phyloP scores from a whole-genome alignment of 2,113 vertebrate genomes.

The Sylvilagus bachmani region DNA sequence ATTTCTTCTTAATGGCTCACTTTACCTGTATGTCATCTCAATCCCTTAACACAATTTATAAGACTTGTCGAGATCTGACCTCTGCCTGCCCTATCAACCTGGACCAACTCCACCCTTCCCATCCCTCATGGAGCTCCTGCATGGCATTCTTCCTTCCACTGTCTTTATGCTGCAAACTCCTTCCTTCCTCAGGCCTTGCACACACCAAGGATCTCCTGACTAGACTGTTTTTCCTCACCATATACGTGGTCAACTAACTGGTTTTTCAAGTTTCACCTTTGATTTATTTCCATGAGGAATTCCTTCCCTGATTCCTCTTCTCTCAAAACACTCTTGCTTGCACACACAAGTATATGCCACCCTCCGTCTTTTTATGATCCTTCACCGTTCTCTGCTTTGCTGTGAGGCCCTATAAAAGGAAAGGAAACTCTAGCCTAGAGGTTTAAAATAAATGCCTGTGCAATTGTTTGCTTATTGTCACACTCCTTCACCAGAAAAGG shows the following conservation, averaged over 20 bases:
- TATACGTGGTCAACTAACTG: neutral
- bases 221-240: neutral
- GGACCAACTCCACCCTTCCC: neutral
- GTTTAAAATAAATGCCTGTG: neutral
- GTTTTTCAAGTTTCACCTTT: neutral
- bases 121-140: neutral
- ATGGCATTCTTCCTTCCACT: neutral
- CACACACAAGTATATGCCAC: neutral
- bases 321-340: neutral
- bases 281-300: slow-evolving; percentile 2
- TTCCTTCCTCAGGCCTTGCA: neutral
- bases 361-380: neutral
- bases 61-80: neutral
- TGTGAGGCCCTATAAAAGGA: neutral
- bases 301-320: neutral
- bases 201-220: neutral
- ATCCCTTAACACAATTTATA: neutral
- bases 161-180: neutral
- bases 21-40: neutral
- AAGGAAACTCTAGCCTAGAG: neutral
- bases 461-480: neutral
- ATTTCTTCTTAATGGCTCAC: neutral
- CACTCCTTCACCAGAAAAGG: neutral
- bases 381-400: neutral
- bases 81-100: neutral